A percentile compares a stretch with the other conserved stretches of the same genome.
Evolutionary conservation across 2,113 vertebrate genomes (phyloP).

Genomic region (Zosterops borbonicus): DNA sequence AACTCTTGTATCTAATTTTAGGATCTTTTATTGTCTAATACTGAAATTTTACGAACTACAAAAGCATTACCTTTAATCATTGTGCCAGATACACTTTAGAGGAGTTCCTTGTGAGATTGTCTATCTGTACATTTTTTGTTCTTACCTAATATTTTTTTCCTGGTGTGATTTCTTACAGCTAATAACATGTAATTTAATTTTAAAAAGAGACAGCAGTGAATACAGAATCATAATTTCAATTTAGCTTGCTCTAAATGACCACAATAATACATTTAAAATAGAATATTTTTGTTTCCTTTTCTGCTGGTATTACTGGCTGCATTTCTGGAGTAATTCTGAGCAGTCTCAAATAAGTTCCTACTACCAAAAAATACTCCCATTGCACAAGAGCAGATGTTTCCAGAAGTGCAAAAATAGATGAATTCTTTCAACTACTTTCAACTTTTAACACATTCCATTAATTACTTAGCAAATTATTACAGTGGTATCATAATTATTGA

Average conservation of each 20-base stretch:
- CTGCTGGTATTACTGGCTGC: background rate
- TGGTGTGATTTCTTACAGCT: background rate
- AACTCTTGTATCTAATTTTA: background rate
- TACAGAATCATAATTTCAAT: background rate
- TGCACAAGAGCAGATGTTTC: background rate
- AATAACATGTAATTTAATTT: background rate
- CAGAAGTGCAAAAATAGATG: background rate
- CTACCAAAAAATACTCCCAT: background rate
- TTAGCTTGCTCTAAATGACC: background rate
- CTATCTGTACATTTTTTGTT: background rate
- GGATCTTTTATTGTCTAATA: background rate
- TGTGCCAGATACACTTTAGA: background rate
- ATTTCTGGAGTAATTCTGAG: background rate
- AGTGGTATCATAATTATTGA: background rate
- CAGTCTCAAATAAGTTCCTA: background rate
- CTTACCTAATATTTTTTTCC: background rate
- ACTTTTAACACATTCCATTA: background rate
- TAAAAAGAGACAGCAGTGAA: background rate
- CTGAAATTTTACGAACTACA: conserved; percentile 13
- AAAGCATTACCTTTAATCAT: conserved; percentile 25
- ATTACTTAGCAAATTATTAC: background rate
- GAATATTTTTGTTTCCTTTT: background rate
- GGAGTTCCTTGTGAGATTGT: background rate
- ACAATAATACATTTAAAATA: background rate
- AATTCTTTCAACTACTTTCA: background rate